Conservation (phyloP, 2,113 vertebrate genomes). For the Pangasianodon hypophthalmus region DNA sequence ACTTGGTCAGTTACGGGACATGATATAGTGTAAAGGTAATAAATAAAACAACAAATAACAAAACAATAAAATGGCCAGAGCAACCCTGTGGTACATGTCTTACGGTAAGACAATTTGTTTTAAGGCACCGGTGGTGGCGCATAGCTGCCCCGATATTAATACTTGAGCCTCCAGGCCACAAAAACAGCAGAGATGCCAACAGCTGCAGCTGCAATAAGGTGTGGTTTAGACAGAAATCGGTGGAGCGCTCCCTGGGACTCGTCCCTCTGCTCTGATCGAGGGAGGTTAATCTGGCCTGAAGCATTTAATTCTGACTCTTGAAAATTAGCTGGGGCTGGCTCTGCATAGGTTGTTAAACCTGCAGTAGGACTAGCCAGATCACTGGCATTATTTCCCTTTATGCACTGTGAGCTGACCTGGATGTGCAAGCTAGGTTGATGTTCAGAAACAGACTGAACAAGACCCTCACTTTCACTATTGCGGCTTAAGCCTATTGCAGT, state of each 20-base stretch:
- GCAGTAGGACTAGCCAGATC: neutral
- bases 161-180: constrained; percentile 66
- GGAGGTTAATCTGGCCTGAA: neutral
- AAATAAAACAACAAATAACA: constrained; percentile 16
- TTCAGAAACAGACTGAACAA: neutral
- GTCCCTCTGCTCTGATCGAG: constrained; percentile 16
- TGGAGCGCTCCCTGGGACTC: neutral
- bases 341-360: neutral
- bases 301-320: constrained; percentile 21
- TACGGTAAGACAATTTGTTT: constrained; percentile 12
- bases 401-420: constrained; percentile 28
- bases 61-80: too few species aligned
- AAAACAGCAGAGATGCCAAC: constrained; percentile 62
- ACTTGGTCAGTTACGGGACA: neutral
- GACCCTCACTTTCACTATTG: neutral
- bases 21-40: neutral
- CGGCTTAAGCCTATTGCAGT: neutral
- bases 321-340: neutral
- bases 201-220: constrained; percentile 60
- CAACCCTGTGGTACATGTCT: neutral
- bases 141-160: constrained; percentile 46
- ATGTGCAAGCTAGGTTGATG: neutral
- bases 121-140: neutral
- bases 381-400: constrained; percentile 3
- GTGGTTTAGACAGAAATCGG: constrained; percentile 50